Base-by-base conservation (phyloP, 2,113 vertebrate species). In the Eira barbara region DNA sequence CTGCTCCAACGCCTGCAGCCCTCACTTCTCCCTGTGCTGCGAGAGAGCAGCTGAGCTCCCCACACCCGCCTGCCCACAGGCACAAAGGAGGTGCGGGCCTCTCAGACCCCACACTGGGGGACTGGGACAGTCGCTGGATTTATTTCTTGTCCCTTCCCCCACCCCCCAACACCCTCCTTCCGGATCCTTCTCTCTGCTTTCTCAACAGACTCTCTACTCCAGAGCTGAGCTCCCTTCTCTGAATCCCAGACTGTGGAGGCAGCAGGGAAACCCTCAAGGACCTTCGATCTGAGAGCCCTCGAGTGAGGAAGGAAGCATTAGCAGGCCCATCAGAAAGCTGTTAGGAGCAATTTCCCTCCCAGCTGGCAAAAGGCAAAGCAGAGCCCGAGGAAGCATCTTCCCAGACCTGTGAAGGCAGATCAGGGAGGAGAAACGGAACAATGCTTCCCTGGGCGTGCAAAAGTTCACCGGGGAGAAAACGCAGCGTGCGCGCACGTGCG, bases 251-350 rank as follows among this genome's bases (percentile, higher is more conserved):
- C 23, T 7, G 45, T 20, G 4, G 47, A 82, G 88, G 36, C 87
- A 59, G 90, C 49, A 20, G 92, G 93, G 79, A 87, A 92, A 69
- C 91, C 89, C 94, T 89, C 27, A 45, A 95, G 80, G 97, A 52
- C 81, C 81, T 84, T 87, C 29, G 2, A 8, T 59, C 11, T 42
- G 83, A 85, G 91, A 83, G 79, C 20, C 47, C 47, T 89, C 7
- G 0, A 42, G 63, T 29, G 55, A 82, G 31, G n/a, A 31, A 42
- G 7, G 55, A 80, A 8, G 67, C 81, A n/a, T 81, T 59, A 81
- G 84, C 3, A 0, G 36, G 69, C n/a, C 87, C 90, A 76, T 45
- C 27, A 91, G 69, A 34, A 83, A 31, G 74, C 78, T 34, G 52
- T 21, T 7, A 89, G 78, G 52, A 85, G 65, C 23, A 2, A 25